Percentiles rank a stretch among this genome's conserved stretches.
phyloP scores from a whole-genome alignment of 2,797 vertebrate genomes.

The Peromyscus nudipes region DNA sequence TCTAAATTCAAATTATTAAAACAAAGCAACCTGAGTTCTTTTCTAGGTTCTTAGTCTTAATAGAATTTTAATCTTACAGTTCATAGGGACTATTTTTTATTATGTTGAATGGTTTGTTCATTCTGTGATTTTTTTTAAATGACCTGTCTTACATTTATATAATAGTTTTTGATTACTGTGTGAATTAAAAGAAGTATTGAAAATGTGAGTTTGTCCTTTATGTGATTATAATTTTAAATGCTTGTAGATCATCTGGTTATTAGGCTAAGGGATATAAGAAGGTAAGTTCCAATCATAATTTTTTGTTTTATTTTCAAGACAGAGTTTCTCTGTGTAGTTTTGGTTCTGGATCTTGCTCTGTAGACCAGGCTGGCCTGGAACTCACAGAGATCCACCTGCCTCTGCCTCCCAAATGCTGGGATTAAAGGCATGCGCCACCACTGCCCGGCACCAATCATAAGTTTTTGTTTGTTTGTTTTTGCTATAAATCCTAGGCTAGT shows the following conservation, averaged over 20 bases:
- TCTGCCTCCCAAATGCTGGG: too few relatives aligned
- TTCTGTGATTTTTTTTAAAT: conserved; percentile 30
- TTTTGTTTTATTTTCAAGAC: neutral
- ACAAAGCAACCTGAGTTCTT: conserved; percentile 55
- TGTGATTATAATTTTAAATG: conserved; percentile 65
- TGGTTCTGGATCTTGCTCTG: too few relatives aligned
- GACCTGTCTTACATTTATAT: neutral
- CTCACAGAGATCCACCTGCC: too few relatives aligned
- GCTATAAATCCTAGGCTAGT: neutral
- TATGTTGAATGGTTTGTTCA: conserved; percentile 41
- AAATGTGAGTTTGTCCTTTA: neutral
- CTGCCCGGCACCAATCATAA: too few relatives aligned
- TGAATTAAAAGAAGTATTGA: conserved; percentile 60
- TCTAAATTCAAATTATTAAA: conserved; percentile 66
- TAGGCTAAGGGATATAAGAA: neutral
- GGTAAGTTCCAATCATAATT: neutral
- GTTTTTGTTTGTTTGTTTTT: neutral
- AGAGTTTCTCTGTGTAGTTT: too few relatives aligned
- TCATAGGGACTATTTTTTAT: conserved; percentile 54
- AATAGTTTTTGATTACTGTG: conserved; percentile 55
- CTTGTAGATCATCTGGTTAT: conserved; percentile 23
- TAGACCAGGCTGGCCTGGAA: too few relatives aligned
- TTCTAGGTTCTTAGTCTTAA: conserved; percentile 56
- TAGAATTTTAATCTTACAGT: conserved; percentile 55
- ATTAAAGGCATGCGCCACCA: too few relatives aligned